phyloP scores from a whole-genome alignment of 2,888 invertebrate genomes.

The Nomada goodeniana region DNA sequence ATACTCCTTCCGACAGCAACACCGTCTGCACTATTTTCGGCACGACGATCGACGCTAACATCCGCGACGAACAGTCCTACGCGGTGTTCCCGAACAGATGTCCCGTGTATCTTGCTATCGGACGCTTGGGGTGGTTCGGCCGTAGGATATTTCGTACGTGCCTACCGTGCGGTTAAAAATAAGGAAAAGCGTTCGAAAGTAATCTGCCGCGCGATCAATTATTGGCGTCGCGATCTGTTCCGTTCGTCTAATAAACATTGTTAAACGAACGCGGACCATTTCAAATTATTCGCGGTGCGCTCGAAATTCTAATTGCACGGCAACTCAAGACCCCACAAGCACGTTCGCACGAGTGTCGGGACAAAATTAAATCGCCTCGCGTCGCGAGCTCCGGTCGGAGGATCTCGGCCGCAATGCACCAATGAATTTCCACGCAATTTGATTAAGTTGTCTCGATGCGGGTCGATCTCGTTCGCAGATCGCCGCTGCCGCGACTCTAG shows the following conservation, averaged over 20 bases:
- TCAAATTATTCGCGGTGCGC: too few relatives aligned
- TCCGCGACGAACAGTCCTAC: background rate
- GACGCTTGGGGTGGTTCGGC: too few relatives aligned
- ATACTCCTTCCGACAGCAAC: constrained; percentile 1
- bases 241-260: too few relatives aligned
- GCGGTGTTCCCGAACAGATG: background rate
- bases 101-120: background rate
- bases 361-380: background rate
- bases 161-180: too few relatives aligned
- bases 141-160: too few relatives aligned
- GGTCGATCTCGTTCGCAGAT: constrained; percentile 44
- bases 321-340: background rate
- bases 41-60: background rate
- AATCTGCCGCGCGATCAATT: too few relatives aligned
- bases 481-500: constrained; percentile 12
- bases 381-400: background rate
- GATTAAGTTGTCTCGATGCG: constrained; percentile 48
- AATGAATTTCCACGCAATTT: constrained; percentile 30
- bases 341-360: too few relatives aligned
- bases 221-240: too few relatives aligned
- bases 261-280: too few relatives aligned
- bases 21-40: constrained; percentile 9
- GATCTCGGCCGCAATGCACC: constrained; percentile 35
- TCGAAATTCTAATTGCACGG: background rate
- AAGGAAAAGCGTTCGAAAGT: too few relatives aligned